These are phyloP conservation scores for Lineus longissimus DNA, from an alignment of 1,140 invertebrate species.

Conservation along the genomic window DNA sequence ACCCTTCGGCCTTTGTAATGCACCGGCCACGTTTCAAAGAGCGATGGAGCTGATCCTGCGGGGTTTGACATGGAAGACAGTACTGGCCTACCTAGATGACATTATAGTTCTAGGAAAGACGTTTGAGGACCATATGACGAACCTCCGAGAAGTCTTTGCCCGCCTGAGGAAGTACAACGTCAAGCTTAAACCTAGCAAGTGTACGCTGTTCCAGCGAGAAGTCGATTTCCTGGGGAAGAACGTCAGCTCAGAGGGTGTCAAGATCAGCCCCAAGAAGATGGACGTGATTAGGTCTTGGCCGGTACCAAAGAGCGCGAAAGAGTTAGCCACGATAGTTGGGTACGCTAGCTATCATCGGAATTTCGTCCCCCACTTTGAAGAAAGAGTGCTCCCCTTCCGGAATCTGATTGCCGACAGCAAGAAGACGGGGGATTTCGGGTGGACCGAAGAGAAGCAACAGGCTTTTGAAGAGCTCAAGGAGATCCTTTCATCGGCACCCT, in stretches of 20 bases:
- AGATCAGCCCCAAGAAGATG: no score
- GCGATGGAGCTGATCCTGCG: no score
- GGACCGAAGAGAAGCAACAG: no score
- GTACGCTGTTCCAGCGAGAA: conserved; percentile 15
- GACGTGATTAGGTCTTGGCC: conserved; percentile 13
- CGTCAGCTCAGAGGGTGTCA: conserved; percentile 4
- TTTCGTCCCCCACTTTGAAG: conserved; percentile 15
- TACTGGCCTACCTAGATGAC: no score
- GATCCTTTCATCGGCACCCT: no score
- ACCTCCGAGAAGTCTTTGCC: background rate
- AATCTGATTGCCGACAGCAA: conserved; percentile 1
- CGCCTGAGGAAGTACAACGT: conserved; percentile 15
- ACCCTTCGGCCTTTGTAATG: no score
- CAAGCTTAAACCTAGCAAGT: conserved; percentile 20
- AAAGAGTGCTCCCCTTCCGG: conserved; percentile 5
- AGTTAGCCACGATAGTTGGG: conserved; percentile 18
- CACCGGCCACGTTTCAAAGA: no score
- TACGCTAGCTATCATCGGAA: conserved; percentile 22
- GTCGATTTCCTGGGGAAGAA: conserved; percentile 16
- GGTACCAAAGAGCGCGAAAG: conserved; percentile 9
- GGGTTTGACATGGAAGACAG: no score
- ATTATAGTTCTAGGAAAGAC: no score
- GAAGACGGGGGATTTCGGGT: no score
- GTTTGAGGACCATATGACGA: conserved; percentile 15
- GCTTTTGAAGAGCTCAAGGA: no score